Base-by-base conservation (phyloP, 2,888 invertebrate genomes). In the Auanema sp. region DNA sequence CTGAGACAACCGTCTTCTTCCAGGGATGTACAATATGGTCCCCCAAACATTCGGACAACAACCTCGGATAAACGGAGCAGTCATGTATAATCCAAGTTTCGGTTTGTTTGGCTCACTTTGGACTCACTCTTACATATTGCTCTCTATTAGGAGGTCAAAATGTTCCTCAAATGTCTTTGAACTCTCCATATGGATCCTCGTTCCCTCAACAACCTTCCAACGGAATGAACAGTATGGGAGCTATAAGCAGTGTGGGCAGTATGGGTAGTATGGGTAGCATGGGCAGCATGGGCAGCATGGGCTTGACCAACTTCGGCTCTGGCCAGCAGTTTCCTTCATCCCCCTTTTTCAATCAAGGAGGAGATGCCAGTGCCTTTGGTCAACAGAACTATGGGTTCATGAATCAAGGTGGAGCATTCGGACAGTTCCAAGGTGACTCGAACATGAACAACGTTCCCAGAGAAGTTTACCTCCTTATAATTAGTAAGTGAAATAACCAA, bases 361-460 rank as follows among this genome's bases (percentile, higher is more conserved):
- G 53, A 2, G 14, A 12, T 11, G 16, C 24, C 12, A 25, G 56
- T 23, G 24, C 14, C 24, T 47, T 47, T n/a, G 16, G 23, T 56
- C 56, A 56, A 14, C 33, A 44, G 16, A 43, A 25, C 42, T 47
- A 47, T 14, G 40, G 47, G 23, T 23, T 23, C 21, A 57, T 57
- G 23, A 33, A 18, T 40, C 57, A 43, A 11, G 40, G 21, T 6
- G 16, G 21, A 47, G 23, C 25, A 11, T 52, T 60, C 12, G 59
- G 59, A 10, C 59, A 60, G 24, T 60, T 60, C 41, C 59, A 60
- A 52, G 51, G 52, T 4, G 59, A 60, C 41, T 52, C 59, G 10
- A 42, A 33, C 5, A 42, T 10, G 6, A 40, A 43, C 4, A 53
- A 51, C 23, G 52, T 60, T 6, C 42, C 51, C 18, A 60, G 53